Percentiles rank a stretch among this genome's conserved stretches.
Conservation (phyloP, 2,888 invertebrate genomes). For the Diachrysia chrysitis region DNA sequence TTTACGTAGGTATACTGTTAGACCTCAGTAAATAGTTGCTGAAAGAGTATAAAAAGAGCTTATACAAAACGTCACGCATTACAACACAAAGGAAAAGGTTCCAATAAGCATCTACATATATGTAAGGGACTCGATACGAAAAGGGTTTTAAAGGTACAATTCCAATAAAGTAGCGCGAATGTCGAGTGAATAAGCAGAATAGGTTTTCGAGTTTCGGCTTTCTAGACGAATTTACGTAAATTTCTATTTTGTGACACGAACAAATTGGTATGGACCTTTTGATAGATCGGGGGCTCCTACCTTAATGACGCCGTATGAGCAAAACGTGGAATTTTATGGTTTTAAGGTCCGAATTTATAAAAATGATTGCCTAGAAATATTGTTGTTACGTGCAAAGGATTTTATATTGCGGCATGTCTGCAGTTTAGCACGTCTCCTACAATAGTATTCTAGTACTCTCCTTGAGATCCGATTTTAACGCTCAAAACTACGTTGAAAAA, state of each 20-base stretch:
- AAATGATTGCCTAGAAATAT: conserved; percentile 46
- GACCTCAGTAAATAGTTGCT: conserved; percentile 67
- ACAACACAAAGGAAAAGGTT: conserved; percentile 75
- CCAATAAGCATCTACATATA: conserved; percentile 77
- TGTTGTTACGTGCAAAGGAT: conserved; percentile 25
- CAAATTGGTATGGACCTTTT: conserved; percentile 77
- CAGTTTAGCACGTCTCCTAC: conserved; percentile 16
- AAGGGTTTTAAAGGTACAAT: conserved; percentile 82
- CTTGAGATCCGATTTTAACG: background rate
- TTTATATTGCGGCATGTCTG: conserved; percentile 14
- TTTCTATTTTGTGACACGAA: conserved; percentile 77
- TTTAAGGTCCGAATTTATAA: conserved; percentile 42
- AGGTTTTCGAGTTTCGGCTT: conserved; percentile 70
- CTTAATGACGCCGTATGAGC: conserved; percentile 46
- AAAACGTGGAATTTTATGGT: conserved; percentile 41
- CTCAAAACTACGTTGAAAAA: no score
- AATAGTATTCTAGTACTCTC: background rate
- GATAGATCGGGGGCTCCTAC: conserved; percentile 55
- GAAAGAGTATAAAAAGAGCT: conserved; percentile 70
- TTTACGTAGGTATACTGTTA: conserved; percentile 62
- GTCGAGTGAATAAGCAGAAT: conserved; percentile 74
- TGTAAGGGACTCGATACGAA: conserved; percentile 70
- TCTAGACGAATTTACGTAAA: conserved; percentile 78
- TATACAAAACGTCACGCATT: conserved; percentile 74
- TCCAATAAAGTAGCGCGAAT: conserved; percentile 78